These are phyloP conservation scores for Gallinago media DNA, from an alignment of 2,113 vertebrate species.

Conservation along the genomic window DNA sequence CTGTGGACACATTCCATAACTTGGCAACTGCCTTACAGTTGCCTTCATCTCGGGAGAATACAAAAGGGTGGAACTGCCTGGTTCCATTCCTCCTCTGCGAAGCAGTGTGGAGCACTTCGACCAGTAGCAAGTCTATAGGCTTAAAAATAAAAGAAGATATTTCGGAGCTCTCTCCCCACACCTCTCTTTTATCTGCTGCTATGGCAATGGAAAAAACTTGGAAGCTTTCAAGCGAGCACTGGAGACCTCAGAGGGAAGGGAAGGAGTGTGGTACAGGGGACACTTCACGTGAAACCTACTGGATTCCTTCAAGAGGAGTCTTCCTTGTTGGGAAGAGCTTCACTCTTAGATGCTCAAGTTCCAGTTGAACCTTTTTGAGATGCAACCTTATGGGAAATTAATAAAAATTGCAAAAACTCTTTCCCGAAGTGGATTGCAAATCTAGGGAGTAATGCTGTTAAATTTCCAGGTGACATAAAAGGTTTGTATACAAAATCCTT, in stretches of 20 bases:
- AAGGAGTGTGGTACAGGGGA: background rate
- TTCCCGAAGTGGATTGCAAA: background rate
- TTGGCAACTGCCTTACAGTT: conserved; percentile 47
- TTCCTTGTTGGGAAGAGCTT: background rate
- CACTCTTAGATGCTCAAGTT: background rate
- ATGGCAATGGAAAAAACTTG: background rate
- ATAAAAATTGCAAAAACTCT: background rate
- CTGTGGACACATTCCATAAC: conserved; percentile 45
- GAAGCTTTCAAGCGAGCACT: background rate
- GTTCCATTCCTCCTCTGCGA: background rate
- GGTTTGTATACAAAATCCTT: background rate
- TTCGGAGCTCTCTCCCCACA: background rate
- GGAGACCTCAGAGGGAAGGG: accelerated
- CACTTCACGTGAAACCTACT: background rate
- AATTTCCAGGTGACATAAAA: background rate
- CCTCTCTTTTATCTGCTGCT: background rate
- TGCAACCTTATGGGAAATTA: background rate
- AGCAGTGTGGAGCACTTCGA: background rate
- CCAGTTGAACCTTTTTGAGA: background rate
- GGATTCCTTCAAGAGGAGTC: background rate
- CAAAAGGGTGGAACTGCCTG: background rate
- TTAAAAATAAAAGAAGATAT: background rate
- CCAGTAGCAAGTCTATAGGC: background rate
- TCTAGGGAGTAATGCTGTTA: background rate
- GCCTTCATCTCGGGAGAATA: background rate